Conservation (phyloP, 2,113 vertebrate species). For the Cyanistes caeruleus region DNA sequence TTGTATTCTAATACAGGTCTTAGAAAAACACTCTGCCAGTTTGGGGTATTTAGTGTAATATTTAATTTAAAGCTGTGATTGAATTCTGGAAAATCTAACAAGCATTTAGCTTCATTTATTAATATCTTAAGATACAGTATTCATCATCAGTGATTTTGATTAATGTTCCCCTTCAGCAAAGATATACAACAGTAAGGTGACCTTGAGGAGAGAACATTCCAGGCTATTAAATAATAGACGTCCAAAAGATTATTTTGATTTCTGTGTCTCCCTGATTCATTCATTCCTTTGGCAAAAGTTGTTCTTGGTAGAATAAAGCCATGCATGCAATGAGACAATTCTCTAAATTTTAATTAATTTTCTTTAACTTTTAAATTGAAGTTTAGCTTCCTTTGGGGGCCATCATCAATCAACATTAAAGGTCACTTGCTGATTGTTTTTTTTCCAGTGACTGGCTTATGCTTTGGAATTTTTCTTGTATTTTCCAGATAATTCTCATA, state of each 20-base stretch:
- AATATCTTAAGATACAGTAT: conserved; percentile 11
- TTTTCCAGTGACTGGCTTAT: neutral
- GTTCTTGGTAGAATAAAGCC: conserved; percentile 9
- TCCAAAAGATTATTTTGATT: conserved; percentile 42
- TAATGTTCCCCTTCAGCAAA: conserved; percentile 42
- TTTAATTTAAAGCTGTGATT: conserved; percentile 60
- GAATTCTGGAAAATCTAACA: conserved; percentile 51
- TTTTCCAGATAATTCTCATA: neutral
- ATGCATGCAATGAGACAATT: neutral
- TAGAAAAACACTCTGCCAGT: neutral
- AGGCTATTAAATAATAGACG: neutral
- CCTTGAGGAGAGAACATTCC: conserved; percentile 14
- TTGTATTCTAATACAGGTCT: neutral
- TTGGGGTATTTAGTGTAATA: conserved; percentile 1
- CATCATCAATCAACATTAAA: neutral
- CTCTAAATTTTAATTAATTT: conserved; percentile 34
- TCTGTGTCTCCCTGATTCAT: neutral
- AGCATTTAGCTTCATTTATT: conserved; percentile 50
- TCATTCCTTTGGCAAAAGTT: conserved; percentile 44
- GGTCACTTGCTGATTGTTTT: conserved; percentile 39
- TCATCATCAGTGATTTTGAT: conserved; percentile 49
- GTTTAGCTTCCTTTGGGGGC: neutral
- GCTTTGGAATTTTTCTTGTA: neutral
- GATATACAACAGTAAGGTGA: neutral
- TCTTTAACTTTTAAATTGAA: neutral